These are phyloP conservation scores for Oscheius myriophilus DNA, from an alignment of 2,888 invertebrate genomes.

Conservation along the genomic window DNA sequence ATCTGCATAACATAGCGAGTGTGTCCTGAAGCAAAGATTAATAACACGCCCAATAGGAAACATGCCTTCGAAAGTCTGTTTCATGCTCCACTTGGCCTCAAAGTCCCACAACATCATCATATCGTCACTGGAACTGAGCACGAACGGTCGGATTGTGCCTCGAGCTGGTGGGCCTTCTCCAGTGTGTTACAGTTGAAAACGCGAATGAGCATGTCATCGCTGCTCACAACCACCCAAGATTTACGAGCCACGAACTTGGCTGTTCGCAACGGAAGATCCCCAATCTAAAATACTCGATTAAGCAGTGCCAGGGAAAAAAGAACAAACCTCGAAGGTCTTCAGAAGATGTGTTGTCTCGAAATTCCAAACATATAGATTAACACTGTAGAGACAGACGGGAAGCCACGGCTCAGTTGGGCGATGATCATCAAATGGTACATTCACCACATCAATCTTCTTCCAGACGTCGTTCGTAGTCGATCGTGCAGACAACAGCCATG, in stretches of 20 bases:
- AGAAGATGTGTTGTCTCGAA: conserved; percentile 85
- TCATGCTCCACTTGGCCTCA: conserved; percentile 97
- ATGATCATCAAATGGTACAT: too few species aligned
- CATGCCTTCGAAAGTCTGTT: conserved; percentile 93
- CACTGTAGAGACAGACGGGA: conserved; percentile 95
- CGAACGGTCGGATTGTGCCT: conserved; percentile 98
- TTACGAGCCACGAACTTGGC: conserved; percentile 96
- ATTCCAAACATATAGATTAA: conserved; percentile 99
- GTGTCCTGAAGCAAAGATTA: conserved; percentile 75
- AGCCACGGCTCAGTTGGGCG: conserved; percentile 99
- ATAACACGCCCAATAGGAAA: background rate
- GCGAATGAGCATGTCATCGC: conserved; percentile 80
- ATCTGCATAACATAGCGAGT: conserved; percentile 99
- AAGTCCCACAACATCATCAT: conserved; percentile 99
- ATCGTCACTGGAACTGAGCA: conserved; percentile 90
- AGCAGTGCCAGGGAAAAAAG: background rate
- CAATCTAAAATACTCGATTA: conserved; percentile 75
- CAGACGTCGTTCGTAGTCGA: too few species aligned
- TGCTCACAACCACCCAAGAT: conserved; percentile 98
- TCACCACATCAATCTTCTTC: too few species aligned
- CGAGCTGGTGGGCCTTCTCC: conserved; percentile 92
- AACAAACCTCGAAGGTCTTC: conserved; percentile 76
- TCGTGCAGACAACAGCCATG: too few species aligned
- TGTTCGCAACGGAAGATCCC: conserved; percentile 93
- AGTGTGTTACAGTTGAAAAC: conserved; percentile 98